Conservation (phyloP, 2,888 invertebrate genomes). For the Ligdia adustata region DNA sequence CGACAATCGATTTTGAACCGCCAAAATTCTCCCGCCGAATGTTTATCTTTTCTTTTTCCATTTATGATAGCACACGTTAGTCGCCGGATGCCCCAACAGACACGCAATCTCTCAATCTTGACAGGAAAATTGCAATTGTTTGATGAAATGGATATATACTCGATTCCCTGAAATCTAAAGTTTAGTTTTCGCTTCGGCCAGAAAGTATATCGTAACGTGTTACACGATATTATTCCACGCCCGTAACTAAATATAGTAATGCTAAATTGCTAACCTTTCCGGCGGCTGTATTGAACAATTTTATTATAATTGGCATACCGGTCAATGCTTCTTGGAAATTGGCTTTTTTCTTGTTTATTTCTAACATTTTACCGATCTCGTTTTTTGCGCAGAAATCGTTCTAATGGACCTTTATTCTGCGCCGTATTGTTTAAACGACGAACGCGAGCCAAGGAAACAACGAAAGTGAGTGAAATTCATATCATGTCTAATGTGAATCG, state of each 20-base stretch:
- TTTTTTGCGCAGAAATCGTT: constrained; percentile 69
- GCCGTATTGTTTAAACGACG: constrained; percentile 72
- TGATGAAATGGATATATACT: constrained; percentile 18
- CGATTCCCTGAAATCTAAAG: constrained; percentile 19
- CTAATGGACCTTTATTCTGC: constrained; percentile 73
- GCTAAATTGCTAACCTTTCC: constrained; percentile 70
- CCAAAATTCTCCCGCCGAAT: constrained; percentile 16
- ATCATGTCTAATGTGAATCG: constrained; percentile 43
- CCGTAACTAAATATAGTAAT: constrained; percentile 52
- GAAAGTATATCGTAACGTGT: constrained; percentile 38
- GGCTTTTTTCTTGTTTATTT: constrained; percentile 68
- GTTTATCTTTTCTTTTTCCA: constrained; percentile 27
- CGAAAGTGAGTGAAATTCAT: constrained; percentile 67
- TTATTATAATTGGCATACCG: constrained; percentile 80
- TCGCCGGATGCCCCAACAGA: constrained; percentile 14
- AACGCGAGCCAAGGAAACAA: constrained; percentile 52
- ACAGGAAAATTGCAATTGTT: constrained; percentile 36
- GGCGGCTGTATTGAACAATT: constrained; percentile 74
- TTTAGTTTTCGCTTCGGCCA: constrained; percentile 29
- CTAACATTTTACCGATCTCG: constrained; percentile 72
- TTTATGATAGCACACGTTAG: constrained; percentile 13
- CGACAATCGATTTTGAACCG: constrained; percentile 45
- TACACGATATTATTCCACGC: constrained; percentile 37
- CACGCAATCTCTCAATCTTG: constrained; percentile 25
- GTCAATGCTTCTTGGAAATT: constrained; percentile 78